These are phyloP conservation scores for Tenodera sinensis DNA, from an alignment of 2,888 invertebrate genomes.

Conservation along the genomic window DNA sequence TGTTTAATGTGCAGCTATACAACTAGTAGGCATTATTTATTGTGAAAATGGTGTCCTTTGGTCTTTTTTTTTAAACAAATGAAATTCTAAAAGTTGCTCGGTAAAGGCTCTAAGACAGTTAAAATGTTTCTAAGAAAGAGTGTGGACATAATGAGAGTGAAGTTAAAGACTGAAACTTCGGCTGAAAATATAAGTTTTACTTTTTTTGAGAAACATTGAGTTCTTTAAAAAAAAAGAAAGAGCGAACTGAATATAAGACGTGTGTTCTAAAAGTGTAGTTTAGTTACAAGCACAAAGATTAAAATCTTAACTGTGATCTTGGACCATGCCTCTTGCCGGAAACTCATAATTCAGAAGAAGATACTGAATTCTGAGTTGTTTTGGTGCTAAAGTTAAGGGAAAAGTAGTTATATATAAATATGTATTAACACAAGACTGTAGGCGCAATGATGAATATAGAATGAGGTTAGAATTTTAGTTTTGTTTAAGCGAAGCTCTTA, in stretches of 20 bases:
- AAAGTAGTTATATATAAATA: conserved; percentile 2
- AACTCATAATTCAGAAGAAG: conserved; percentile 21
- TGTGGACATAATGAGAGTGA: background rate
- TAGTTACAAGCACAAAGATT: conserved; percentile 16
- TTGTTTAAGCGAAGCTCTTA: background rate
- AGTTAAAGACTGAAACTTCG: background rate
- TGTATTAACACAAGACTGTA: conserved; percentile 17
- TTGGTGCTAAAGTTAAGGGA: conserved; percentile 26
- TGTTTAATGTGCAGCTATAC: background rate
- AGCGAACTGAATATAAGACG: background rate
- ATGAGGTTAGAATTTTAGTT: background rate
- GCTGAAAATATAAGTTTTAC: background rate
- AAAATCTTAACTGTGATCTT: conserved; percentile 27
- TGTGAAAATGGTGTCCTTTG: background rate
- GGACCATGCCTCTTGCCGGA: conserved; percentile 27
- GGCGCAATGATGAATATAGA: background rate
- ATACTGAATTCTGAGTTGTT: conserved; percentile 26
- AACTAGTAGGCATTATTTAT: background rate
- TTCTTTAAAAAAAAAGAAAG: background rate
- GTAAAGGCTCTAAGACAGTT: background rate
- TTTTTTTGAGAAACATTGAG: background rate
- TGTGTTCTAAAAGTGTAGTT: background rate
- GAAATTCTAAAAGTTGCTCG: background rate
- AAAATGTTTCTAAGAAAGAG: background rate
- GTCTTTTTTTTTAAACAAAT: background rate